phyloP scores from a whole-genome alignment of 2,888 invertebrate species.

The Alcis repandata region DNA sequence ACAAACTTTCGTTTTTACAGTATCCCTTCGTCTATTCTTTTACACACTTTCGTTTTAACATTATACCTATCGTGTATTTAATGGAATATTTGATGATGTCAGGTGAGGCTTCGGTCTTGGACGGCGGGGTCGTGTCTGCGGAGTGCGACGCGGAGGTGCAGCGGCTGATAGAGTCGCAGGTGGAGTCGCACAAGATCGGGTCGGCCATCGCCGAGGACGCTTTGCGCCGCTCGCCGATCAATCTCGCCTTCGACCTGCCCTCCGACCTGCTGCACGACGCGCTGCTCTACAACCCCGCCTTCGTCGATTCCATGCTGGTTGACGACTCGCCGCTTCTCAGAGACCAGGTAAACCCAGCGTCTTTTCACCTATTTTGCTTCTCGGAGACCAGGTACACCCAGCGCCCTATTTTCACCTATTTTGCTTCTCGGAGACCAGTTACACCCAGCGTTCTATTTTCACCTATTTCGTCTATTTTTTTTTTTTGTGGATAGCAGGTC shows the following conservation, averaged over 20 bases:
- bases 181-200: conserved; percentile 95
- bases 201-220: conserved; percentile 94
- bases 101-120: conserved; percentile 6
- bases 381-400: no score
- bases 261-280: conserved; percentile 67
- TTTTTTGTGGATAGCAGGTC: no score
- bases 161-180: conserved; percentile 88
- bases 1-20: no score
- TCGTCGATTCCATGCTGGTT: conserved; percentile 67
- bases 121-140: conserved; percentile 50
- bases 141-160: conserved; percentile 89
- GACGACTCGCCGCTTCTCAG: conserved; percentile 45
- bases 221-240: conserved; percentile 66
- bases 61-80: no score
- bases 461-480: no score
- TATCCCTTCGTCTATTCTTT: no score
- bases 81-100: background rate
- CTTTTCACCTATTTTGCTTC: no score
- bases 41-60: no score
- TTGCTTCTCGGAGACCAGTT: no score
- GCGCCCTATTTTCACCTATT: no score
- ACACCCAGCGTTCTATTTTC: no score
- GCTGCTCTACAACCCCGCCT: conserved; percentile 57
- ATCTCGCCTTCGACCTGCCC: conserved; percentile 22
- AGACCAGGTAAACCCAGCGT: background rate